Conservation (phyloP, 1,140 invertebrate species). For the Reticulitermes speratus region DNA sequence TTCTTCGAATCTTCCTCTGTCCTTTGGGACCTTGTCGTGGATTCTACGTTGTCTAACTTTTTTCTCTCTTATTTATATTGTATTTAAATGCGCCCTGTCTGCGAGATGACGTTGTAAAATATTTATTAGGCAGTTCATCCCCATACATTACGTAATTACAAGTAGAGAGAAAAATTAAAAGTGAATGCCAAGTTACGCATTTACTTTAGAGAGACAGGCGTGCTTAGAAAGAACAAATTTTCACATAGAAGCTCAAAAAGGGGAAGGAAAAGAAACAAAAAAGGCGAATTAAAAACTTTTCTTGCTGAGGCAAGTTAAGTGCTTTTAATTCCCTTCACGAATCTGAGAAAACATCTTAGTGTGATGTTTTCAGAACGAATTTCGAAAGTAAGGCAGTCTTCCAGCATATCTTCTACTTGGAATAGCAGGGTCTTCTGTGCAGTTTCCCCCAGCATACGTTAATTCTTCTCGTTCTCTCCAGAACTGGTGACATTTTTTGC, state of each 20-base stretch:
- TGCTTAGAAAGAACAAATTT: conserved; percentile 2
- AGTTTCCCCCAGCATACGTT: background rate
- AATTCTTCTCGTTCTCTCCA: background rate
- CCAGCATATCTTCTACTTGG: background rate
- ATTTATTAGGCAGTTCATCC: conserved; percentile 1
- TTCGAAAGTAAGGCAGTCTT: background rate
- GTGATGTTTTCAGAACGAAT: conserved; percentile 25
- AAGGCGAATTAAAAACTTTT: conserved; percentile 22
- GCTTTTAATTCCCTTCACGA: conserved; percentile 29
- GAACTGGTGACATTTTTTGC: background rate
- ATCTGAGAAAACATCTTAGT: conserved; percentile 28
- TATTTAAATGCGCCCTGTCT: background rate
- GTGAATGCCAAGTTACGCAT: conserved; percentile 6
- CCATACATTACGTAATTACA: conserved; percentile 7
- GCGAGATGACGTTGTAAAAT: background rate
- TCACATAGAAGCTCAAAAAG: background rate
- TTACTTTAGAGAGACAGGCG: background rate
- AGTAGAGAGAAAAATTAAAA: conserved; percentile 8
- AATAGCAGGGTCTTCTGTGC: background rate
- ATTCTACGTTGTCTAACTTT: background rate
- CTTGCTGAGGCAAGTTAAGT: conserved; percentile 22
- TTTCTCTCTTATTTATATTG: background rate
- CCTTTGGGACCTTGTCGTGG: background rate
- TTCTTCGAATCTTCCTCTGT: background rate
- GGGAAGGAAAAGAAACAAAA: background rate